phyloP scores from a whole-genome alignment of 2,797 vertebrate species.

The Falco novaeseelandiae region DNA sequence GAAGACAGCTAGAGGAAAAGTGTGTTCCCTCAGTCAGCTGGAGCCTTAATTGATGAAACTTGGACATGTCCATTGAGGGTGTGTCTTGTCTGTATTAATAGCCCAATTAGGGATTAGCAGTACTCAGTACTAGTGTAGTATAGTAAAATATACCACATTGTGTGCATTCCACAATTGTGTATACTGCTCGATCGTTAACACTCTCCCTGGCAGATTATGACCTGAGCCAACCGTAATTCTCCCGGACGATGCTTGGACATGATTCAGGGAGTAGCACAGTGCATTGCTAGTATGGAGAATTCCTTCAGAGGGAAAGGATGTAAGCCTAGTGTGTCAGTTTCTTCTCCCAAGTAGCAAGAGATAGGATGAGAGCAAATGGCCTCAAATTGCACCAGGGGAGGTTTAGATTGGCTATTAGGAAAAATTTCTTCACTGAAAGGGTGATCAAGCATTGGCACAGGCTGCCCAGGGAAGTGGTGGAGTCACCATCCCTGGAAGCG shows the following conservation, averaged over 20 bases:
- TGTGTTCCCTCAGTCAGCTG: not conserved
- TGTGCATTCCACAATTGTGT: rapidly evolving
- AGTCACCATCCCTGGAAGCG: no score
- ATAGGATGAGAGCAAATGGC: no score
- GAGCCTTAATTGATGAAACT: not conserved
- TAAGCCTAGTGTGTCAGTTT: not conserved
- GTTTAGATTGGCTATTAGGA: no score
- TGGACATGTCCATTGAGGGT: not conserved
- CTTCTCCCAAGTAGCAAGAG: not conserved
- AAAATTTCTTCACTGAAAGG: no score
- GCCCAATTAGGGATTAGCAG: not conserved
- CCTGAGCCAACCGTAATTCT: not conserved
- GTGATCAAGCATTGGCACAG: no score
- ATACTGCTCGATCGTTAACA: not conserved
- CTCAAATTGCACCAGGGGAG: no score
- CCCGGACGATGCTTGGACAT: not conserved
- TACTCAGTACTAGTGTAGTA: not conserved
- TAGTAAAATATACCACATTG: not conserved
- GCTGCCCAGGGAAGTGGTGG: no score
- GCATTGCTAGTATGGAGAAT: not conserved
- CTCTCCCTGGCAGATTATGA: not conserved
- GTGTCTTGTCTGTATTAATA: not conserved
- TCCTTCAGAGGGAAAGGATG: not conserved
- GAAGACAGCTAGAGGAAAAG: not conserved
- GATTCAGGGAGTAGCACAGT: not conserved